Conservation (phyloP, 2,888 invertebrate species). For the Leptothorax acervorum region DNA sequence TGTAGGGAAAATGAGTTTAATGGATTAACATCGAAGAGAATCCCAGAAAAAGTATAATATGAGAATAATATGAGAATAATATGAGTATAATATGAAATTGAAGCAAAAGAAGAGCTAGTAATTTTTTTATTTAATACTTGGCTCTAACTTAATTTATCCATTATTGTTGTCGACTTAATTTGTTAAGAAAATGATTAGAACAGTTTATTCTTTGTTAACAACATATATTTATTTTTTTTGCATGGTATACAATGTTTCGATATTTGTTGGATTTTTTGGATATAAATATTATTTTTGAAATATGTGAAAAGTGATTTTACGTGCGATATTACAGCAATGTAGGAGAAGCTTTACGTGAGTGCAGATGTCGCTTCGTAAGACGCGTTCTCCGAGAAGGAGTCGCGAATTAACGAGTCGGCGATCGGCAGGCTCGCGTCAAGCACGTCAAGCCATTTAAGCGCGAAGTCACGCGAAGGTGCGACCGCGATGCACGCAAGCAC, state of each 20-base stretch:
- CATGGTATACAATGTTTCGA: neutral
- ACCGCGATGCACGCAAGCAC: conserved; percentile 75
- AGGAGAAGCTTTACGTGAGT: neutral
- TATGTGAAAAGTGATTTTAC: neutral
- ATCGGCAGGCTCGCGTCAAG: conserved; percentile 73
- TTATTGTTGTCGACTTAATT: neutral
- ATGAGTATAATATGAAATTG: neutral
- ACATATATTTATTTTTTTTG: neutral
- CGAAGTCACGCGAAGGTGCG: conserved; percentile 80
- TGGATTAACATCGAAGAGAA: conserved; percentile 2
- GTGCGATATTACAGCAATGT: no score
- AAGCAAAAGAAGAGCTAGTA: conserved; percentile 8
- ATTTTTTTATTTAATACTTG: conserved; percentile 13
- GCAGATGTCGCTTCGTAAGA: conserved; percentile 28
- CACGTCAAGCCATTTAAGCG: conserved; percentile 72
- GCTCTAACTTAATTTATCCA: neutral
- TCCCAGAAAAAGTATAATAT: neutral
- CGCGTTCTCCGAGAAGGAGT: conserved; percentile 56
- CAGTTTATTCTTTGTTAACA: neutral
- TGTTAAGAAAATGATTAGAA: neutral
- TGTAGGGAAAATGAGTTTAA: conserved; percentile 2
- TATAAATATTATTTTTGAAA: neutral
- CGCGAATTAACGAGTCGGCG: conserved; percentile 73
- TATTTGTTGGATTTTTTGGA: neutral
- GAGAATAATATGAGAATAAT: neutral